Evolutionary conservation across 2,797 vertebrate species (phyloP).

Genomic region (Enteromius afrohamiltoni): DNA sequence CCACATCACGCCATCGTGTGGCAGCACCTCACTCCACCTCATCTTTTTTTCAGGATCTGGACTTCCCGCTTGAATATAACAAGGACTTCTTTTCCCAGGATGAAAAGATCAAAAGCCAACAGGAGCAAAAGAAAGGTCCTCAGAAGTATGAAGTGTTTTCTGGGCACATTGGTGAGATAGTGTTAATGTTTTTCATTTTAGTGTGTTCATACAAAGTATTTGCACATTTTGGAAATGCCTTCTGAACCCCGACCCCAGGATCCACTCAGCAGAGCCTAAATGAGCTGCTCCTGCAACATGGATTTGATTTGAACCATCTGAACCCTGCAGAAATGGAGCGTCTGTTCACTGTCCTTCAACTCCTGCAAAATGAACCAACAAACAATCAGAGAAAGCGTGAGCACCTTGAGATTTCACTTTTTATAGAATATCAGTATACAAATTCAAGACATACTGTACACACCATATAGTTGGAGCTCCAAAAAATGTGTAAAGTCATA

Average conservation of each 20-base stretch:
- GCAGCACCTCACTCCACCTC: conserved; percentile 64
- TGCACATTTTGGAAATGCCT: background rate
- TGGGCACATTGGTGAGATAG: conserved; percentile 67
- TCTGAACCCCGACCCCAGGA: conserved; percentile 68
- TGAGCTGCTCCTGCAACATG: conserved; percentile 81
- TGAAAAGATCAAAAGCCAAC: conserved; percentile 67
- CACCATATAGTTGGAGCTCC: background rate
- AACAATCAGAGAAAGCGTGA: conserved; percentile 41
- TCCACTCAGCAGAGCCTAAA: conserved; percentile 77
- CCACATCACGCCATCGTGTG: conserved; percentile 67
- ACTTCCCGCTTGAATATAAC: conserved; percentile 76
- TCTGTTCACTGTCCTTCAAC: conserved; percentile 78
- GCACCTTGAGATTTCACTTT: background rate
- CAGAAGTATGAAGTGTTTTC: conserved; percentile 65
- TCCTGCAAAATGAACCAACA: conserved; percentile 75
- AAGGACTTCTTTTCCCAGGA: conserved; percentile 76
- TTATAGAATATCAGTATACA: background rate
- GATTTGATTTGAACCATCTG: conserved; percentile 82
- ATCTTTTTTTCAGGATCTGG: conserved; percentile 71
- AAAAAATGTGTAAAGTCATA: conserved; percentile 14
- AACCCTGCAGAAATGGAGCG: conserved; percentile 80
- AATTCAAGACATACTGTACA: background rate
- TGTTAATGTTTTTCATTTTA: conserved; percentile 23
- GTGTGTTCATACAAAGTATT: background rate
- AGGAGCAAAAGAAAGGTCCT: conserved; percentile 60